phyloP scores from a whole-genome alignment of 2,888 invertebrate genomes.

The Calliopum simillimum region DNA sequence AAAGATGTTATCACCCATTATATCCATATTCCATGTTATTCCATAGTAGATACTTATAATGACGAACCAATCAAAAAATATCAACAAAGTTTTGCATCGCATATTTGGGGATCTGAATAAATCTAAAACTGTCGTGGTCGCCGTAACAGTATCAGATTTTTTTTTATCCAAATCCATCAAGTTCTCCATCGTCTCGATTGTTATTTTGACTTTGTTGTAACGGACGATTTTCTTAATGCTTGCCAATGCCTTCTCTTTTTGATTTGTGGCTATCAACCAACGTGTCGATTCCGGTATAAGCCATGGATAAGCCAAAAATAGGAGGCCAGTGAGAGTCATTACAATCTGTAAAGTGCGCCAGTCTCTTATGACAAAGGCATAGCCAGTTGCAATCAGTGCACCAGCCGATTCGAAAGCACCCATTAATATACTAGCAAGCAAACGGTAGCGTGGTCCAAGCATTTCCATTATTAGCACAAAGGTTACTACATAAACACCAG shows the following conservation, averaged over 20 bases:
- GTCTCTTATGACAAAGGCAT: slow-evolving; percentile 76
- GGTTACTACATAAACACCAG: slow-evolving; percentile 81
- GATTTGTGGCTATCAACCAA: slow-evolving; percentile 77
- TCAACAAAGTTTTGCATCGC: slow-evolving; percentile 74
- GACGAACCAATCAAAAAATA: slow-evolving; percentile 83
- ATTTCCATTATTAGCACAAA: slow-evolving; percentile 83
- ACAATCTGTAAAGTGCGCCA: slow-evolving; percentile 79
- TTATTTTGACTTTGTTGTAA: slow-evolving; percentile 73
- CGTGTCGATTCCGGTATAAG: slow-evolving; percentile 81
- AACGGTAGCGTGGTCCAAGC: slow-evolving; percentile 77
- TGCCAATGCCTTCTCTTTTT: slow-evolving; percentile 72
- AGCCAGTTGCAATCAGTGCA: slow-evolving; percentile 75
- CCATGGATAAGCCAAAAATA: slow-evolving; percentile 79
- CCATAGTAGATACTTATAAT: slow-evolving; percentile 84
- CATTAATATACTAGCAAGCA: slow-evolving; percentile 79
- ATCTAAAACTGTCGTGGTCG: slow-evolving; percentile 69
- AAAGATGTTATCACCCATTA: slow-evolving; percentile 78
- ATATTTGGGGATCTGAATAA: slow-evolving; percentile 75
- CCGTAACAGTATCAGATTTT: slow-evolving; percentile 44
- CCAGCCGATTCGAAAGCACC: slow-evolving; percentile 81
- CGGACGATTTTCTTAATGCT: slow-evolving; percentile 74
- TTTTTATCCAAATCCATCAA: slow-evolving; percentile 61
- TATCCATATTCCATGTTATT: slow-evolving; percentile 80
- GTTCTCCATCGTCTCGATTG: slow-evolving; percentile 70
- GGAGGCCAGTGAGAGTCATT: slow-evolving; percentile 75